phyloP scores from a whole-genome alignment of 2,888 invertebrate genomes.

The Ophioninae sp. region DNA sequence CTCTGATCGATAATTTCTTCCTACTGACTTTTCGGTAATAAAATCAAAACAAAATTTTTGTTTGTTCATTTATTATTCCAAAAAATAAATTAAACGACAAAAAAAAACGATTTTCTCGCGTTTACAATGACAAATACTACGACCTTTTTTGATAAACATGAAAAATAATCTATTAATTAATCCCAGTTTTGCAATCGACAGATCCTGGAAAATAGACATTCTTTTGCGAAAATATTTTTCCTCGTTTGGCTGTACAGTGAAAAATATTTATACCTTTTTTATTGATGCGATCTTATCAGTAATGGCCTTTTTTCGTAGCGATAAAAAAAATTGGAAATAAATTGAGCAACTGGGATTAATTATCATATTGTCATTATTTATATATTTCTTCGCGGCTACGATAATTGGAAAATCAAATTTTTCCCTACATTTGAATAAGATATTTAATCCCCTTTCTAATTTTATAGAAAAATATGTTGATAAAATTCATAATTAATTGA shows the following conservation, averaged over 20 bases:
- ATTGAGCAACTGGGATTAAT: not conserved
- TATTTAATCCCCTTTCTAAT: not conserved
- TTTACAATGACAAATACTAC: constrained; percentile 2
- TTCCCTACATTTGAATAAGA: not conserved
- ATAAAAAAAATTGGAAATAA: not conserved
- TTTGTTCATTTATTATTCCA: not conserved
- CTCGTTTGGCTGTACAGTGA: too few relatives aligned
- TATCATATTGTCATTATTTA: constrained; percentile 15
- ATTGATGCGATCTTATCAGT: too few relatives aligned
- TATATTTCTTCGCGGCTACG: constrained; percentile 7
- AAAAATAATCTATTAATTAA: constrained; percentile 16
- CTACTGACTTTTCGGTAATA: constrained; percentile 36
- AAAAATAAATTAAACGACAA: not conserved
- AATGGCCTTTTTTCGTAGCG: not conserved
- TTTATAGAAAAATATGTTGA: too few relatives aligned
- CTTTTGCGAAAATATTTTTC: not conserved
- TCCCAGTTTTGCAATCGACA: not conserved
- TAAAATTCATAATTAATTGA: not conserved
- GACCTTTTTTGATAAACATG: constrained; percentile 43
- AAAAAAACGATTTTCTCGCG: constrained; percentile 4
- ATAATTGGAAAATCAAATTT: constrained; percentile 8
- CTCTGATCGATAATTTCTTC: constrained; percentile 54
- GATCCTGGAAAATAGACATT: not conserved
- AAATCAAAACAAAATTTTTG: constrained; percentile 12
- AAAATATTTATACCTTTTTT: too few relatives aligned